Base-by-base conservation (phyloP, 2,113 vertebrate species). In the Poeciliopsis occidentalis region DNA sequence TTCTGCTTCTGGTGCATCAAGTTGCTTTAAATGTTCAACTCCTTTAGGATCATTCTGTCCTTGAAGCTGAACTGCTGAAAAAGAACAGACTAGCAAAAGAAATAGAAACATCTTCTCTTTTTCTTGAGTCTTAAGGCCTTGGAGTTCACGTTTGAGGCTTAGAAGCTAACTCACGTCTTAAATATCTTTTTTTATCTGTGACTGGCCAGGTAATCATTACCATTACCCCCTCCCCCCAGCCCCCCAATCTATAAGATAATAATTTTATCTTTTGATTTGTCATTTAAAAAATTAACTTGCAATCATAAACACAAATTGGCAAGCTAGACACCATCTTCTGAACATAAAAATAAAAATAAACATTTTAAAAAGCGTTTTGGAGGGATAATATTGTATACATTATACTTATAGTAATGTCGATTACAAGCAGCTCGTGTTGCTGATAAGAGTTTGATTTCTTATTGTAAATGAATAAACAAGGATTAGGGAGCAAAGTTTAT, bases 1-100 rank as follows among this genome's bases (percentile, higher is more conserved):
- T 65, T n/a, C 64, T 0, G 1, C 30, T 63, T 13, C 27, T n/a
- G 0, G 27, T 3, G 26, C 17, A 17, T 79, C 13, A 65, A 32
- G 60, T 41, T 73, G 61, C 3, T 32, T 10, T 62, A 60, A 65
- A 26, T 60, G 13, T 65, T 54, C 12, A 72, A 15, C 30, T 5
- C 71, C 51, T 7, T 80, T 26, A 1, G 75, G 80, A 34, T 69
- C 70, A 37, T 37, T 19, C 1, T 47, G 60, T 67, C 27, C 22
- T 44, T 73, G n/a, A 67, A 57, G 37, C 71, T 39, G 31, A 75
- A 64, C 73, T 1, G 37, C n/a, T 26, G 65, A 64, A 64, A 71
- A 1, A 67, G 30, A 69, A 65, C 69, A 87, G 44, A 80, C 29
- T 62, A 83, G 65, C 41, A 64, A 22, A 17, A 84, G 60, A 70